Base-by-base conservation (phyloP, 2,113 vertebrate genomes). In the Lynx canadensis region DNA sequence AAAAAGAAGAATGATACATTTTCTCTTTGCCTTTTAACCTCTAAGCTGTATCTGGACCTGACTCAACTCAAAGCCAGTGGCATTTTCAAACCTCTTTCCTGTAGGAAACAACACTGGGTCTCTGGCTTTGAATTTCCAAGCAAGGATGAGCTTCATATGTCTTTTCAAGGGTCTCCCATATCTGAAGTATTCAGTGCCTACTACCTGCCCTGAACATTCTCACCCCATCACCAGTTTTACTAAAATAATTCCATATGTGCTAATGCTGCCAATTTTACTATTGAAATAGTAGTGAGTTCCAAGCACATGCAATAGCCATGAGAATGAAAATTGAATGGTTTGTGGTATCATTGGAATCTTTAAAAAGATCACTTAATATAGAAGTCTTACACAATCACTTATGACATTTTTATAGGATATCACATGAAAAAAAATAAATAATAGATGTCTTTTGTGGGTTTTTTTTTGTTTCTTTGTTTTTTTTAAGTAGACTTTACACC, bases 101-200 rank as follows among this genome's bases (percentile, higher is more conserved):
- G 1, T 86, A 23, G 36, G 25, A 78, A 69, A 93, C 80, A 87
- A 57, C 55, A n/a, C 31, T 80, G 5, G 33, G 12, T 82, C 25
- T 81, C 74, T 88, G 38, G 69, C n/a, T 95, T 78, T 84, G 48
- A 96, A 92, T 38, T 91, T 92, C 71, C 66, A 45, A 96, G 31
- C 29, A 78, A 86, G 38, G 45, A 78, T 91, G 50, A 85, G 25
- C 41, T 69, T 80, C 41, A 19, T 76, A 9, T 41, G 41, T 68
- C 25, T 71, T 97, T 94, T 36, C 55, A 79, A 0, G 95, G n/a
- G 0, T 29, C 68, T 89, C 4, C 15, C 19, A 38, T 71, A 13
- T 71, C 50, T 50, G 95, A 50, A 86, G 3, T 92, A 57, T 57
- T 95, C n/a, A 50, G 41, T 76, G 69, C 25, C 21, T 78, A 5